A percentile compares a stretch with the other conserved stretches of the same genome.
Evolutionary conservation across 1,140 invertebrate genomes (phyloP).

Genomic region (Antheraea pernyi): DNA sequence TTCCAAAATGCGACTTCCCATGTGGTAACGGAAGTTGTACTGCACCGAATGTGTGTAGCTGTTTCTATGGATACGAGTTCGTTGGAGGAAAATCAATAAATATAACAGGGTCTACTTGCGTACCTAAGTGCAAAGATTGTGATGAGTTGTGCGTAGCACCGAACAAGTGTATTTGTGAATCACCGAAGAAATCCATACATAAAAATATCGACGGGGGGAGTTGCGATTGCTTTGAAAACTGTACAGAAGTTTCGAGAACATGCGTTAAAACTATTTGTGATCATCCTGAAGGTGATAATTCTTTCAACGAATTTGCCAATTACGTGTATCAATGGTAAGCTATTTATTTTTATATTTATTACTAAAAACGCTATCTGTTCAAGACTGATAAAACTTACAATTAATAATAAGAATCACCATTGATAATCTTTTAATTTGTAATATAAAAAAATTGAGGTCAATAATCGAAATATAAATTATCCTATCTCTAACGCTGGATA

Average conservation of each 20-base stretch:
- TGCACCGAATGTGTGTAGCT: background rate
- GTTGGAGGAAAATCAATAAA: constrained; percentile 13
- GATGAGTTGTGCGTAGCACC: constrained; percentile 38
- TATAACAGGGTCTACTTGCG: constrained; percentile 24
- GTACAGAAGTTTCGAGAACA: background rate
- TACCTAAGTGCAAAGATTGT: constrained; percentile 42
- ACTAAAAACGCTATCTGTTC: background rate
- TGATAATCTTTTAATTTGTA: too few species aligned
- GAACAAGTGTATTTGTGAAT: constrained; percentile 23
- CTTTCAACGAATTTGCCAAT: background rate
- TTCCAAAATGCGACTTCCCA: constrained; percentile 52
- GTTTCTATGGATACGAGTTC: background rate
- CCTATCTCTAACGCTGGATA: too few species aligned
- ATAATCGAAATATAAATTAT: too few species aligned
- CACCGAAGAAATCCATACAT: background rate
- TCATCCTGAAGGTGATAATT: background rate
- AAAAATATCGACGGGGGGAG: background rate
- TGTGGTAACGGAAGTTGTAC: constrained; percentile 77
- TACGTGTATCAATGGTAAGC: background rate
- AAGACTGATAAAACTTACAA: too few species aligned
- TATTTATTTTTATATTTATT: background rate
- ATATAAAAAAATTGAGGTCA: too few species aligned
- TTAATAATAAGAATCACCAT: too few species aligned
- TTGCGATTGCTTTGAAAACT: background rate
- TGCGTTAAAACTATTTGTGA: background rate